Base-by-base conservation (phyloP, 2,113 vertebrate genomes). In the Syrrhaptes paradoxus region DNA sequence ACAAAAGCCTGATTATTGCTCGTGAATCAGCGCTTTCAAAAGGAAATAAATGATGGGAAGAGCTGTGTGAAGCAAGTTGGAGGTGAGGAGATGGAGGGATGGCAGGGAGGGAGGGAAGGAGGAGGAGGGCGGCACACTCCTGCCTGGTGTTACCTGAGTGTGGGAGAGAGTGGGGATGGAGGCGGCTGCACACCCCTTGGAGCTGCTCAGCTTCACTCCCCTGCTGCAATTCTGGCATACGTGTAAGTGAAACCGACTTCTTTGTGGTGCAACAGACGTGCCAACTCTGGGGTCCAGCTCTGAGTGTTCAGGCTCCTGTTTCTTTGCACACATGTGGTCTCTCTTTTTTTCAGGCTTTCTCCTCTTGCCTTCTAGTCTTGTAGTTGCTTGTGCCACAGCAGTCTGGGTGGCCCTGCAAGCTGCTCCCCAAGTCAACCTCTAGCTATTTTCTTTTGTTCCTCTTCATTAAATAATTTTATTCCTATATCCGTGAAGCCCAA, bases 201-300 rank as follows among this genome's bases (percentile, higher is more conserved):
- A 66, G 17, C 72, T 1, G 13, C 61, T 74, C 4, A 7, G 19
- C 70, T 81, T 59, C 2, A 0, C 10, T 70, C 17, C 61, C 32
- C 4, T 0, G 2, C 81, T 87, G 70, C 0, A 14, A 2, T 79
- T 72, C 41, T 25, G 43, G 32, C 8, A 0, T 4, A 4, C 0
- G 2, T 59, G 11, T 32, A 4, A 16, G 28, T 25, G 52, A 55
- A 81, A 68, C 11, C 22, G 17, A 38, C 43, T 57, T 34, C 79
- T 29, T 25, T 5, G 8, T 38, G 51, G 9, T 67, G 29, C 67
- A 28, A 1, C 1, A 12, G 34, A 8, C 41, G 3, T 5, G 34
- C 31, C 25, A 28, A 26, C 14, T 25, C 46, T 85, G 71, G 25
- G 46, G 25, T 25, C 41, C n/a, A 4, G 32, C 22, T 49, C 74